Conservation (phyloP, 92 coral and sea anemone genomes). For the Zoanthus gigantus region DNA sequence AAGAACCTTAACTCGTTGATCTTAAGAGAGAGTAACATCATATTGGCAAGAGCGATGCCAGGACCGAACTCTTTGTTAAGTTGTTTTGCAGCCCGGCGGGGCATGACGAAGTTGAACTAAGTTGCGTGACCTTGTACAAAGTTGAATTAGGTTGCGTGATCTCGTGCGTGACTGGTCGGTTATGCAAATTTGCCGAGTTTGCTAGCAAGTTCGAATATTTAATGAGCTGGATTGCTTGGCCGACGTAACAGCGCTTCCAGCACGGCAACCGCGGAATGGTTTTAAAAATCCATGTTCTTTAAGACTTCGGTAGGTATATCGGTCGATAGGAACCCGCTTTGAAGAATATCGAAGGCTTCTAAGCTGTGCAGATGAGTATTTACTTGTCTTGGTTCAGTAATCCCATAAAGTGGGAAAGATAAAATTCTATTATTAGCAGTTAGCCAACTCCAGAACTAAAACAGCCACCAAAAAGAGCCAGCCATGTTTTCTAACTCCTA, state of each 20-base stretch:
- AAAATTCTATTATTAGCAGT: neutral
- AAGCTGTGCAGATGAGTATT: constrained; percentile 9
- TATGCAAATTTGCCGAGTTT: neutral
- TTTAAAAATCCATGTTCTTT: constrained; percentile 18
- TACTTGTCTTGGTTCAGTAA: neutral
- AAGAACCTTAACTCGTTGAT: constrained; percentile 42
- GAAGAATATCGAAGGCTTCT: constrained; percentile 7
- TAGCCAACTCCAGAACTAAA: neutral
- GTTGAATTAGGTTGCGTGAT: neutral
- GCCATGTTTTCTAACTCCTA: constrained; percentile 1
- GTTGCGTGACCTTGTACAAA: neutral
- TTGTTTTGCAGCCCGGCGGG: neutral
- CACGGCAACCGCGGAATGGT: constrained; percentile 39
- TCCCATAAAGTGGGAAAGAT: neutral
- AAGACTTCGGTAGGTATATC: constrained; percentile 3
- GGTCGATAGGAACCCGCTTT: constrained; percentile 13
- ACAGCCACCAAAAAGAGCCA: constrained; percentile 2
- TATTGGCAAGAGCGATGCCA: constrained; percentile 39
- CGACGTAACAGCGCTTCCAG: neutral
- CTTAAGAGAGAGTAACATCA: constrained; percentile 48
- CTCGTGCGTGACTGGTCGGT: neutral
- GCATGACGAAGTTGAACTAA: constrained; percentile 10
- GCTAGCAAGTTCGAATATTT: neutral
- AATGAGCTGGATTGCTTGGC: neutral
- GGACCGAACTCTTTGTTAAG: constrained; percentile 29